phyloP scores from a whole-genome alignment of 2,888 invertebrate species.

The Germaria angustata region DNA sequence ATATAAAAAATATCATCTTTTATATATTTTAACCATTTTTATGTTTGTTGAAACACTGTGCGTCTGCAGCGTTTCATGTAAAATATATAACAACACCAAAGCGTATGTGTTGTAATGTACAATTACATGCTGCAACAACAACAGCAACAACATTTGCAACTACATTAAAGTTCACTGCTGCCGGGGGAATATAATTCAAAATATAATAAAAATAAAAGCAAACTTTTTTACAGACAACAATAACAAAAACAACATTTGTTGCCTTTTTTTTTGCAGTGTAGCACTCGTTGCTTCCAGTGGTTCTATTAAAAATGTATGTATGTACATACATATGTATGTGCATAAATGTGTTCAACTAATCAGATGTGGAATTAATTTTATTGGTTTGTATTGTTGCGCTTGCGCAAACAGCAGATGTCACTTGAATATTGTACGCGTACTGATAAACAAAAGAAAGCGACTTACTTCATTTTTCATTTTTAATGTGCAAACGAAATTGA shows the following conservation, averaged over 20 bases:
- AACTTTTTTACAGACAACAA: conserved; percentile 2
- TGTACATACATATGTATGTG: background rate
- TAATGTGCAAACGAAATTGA: background rate
- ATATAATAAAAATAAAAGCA: background rate
- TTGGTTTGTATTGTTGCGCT: conserved; percentile 45
- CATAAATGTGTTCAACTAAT: conserved; percentile 2
- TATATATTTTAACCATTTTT: no score
- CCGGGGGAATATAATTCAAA: conserved; percentile 33
- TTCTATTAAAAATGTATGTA: background rate
- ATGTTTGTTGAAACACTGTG: conserved; percentile 26
- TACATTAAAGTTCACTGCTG: conserved; percentile 22
- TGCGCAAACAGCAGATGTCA: conserved; percentile 63
- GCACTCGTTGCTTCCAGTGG: background rate
- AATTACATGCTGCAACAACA: conserved; percentile 33
- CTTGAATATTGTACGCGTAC: background rate
- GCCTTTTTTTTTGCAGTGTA: background rate
- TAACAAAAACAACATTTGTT: conserved; percentile 16
- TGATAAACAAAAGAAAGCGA: conserved; percentile 22
- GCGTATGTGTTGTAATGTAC: conserved; percentile 44
- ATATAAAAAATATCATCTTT: no score
- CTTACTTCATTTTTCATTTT: no score
- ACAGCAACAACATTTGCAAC: conserved; percentile 12
- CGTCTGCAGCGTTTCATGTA: conserved; percentile 5
- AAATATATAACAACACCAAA: conserved; percentile 20
- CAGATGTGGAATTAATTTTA: conserved; percentile 15